Conservation (phyloP, 2,888 invertebrate species). For the Artemia sinica region DNA sequence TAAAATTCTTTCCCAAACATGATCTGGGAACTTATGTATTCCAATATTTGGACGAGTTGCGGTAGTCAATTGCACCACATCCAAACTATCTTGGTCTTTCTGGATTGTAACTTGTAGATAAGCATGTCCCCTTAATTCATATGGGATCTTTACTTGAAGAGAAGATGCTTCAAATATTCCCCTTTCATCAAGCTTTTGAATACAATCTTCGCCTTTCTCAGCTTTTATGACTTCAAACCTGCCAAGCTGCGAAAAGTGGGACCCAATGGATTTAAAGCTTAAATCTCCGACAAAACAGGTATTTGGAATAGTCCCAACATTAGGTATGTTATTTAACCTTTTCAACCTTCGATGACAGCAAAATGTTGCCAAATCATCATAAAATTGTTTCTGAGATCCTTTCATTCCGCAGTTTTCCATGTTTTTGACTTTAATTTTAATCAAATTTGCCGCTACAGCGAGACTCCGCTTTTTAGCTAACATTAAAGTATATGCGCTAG, state of each 20-base stretch:
- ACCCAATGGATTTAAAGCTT: conserved; percentile 78
- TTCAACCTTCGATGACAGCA: conserved; percentile 90
- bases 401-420: conserved; percentile 57
- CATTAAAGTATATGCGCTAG: conserved; percentile 69
- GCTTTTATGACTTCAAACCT: conserved; percentile 91
- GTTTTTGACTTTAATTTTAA: conserved; percentile 69
- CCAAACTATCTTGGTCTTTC: conserved; percentile 43
- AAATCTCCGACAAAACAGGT: conserved; percentile 73
- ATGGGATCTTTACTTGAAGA: conserved; percentile 73
- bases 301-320: not conserved
- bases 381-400: conserved; percentile 69
- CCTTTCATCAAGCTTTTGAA: not conserved
- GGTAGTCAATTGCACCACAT: not conserved
- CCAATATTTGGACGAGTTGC: conserved; percentile 2
- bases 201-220: conserved; percentile 39
- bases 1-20: conserved; percentile 88
- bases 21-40: conserved; percentile 37
- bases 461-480: conserved; percentile 84
- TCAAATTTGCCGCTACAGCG: conserved; percentile 63
- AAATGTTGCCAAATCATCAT: conserved; percentile 68
- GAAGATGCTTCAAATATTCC: conserved; percentile 42
- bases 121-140: conserved; percentile 83
- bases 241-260: conserved; percentile 79
- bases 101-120: conserved; percentile 90
- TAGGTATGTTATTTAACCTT: conserved; percentile 60